phyloP scores from a whole-genome alignment of 2,888 invertebrate genomes.

The Hedychridium roseum region DNA sequence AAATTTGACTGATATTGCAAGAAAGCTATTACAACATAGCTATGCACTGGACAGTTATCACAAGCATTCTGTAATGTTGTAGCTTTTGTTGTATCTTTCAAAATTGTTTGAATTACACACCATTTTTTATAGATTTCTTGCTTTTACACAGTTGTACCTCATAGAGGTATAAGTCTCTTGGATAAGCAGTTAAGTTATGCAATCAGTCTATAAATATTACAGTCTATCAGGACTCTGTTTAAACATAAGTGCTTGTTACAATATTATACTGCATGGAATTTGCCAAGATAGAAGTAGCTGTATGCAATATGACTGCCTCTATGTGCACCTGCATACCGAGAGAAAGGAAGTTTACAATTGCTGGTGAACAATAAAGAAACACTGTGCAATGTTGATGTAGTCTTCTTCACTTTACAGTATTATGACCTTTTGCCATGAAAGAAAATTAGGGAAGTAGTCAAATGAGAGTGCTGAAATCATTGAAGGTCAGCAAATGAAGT shows the following conservation, averaged over 20 bases:
- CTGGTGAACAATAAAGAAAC: conserved; percentile 14
- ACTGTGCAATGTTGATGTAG: conserved; percentile 8
- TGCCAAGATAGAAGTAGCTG: not conserved
- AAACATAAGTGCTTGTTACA: no score
- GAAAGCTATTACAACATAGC: conserved; percentile 34
- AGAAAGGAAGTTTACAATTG: not conserved
- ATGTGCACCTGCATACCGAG: not conserved
- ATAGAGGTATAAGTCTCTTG: conserved; percentile 34
- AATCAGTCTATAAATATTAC: conserved; percentile 34
- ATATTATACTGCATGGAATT: not conserved
- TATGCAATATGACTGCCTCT: not conserved
- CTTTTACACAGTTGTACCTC: conserved; percentile 29
- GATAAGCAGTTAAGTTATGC: conserved; percentile 19
- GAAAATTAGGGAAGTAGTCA: not conserved
- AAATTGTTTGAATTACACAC: conserved; percentile 23
- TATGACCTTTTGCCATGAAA: conserved; percentile 25
- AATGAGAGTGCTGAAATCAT: conserved; percentile 36
- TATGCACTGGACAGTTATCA: conserved; percentile 24
- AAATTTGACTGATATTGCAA: conserved; percentile 27
- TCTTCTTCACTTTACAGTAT: conserved; percentile 45
- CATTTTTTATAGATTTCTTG: conserved; percentile 18
- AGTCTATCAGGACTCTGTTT: conserved; percentile 22
- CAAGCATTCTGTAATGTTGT: not conserved
- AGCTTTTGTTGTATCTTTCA: conserved; percentile 5
- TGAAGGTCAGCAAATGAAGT: conserved; percentile 22